Base-by-base conservation (phyloP, 2,113 vertebrate species). In the Leiothrix lutea region DNA sequence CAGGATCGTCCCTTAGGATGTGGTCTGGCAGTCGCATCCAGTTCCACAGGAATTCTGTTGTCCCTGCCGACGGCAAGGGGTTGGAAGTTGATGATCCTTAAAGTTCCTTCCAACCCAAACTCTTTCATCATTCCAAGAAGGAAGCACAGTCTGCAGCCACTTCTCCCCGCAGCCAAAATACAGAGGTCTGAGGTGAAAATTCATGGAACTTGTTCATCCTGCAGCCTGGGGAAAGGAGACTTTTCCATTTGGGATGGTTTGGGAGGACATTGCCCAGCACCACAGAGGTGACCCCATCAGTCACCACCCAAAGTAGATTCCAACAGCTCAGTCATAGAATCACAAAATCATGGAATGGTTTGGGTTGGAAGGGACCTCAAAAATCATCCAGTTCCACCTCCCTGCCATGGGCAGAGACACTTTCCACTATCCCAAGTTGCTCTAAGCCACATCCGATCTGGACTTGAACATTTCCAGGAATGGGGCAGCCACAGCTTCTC, bases 311-410 rank as follows among this genome's bases (percentile, higher is more conserved):
- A 44, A 50, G 38, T 0, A 65, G 22, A 35, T 2, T 42, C 28
- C 2, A 36, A 22, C 9, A 40, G 22, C 7, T 4, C 1, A 4
- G 4, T 16, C 53, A 65, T 0, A 13, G 35, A 61, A 33, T 48
- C 21, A 53, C 14, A 12, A 31, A 42, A 50, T 56, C 17, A 15
- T 26, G 53, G 40, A 69, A 75, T 26, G 9, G 14, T 61, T 69
- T 61, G n/a, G 14, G 12, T 26, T 12, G 40, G 40, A 56, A 47
- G 21, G 17, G 21, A 36, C 38, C 14, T 23, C 11, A 15, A 48
- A 75, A 15, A 31, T 28, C 25, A 33, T 8, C 22, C 4, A 4
- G 7, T 77, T 56, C 35, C 35, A 23, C 19, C 17, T 3, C 38
- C 13, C 14, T 47, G 24, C 24, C 29, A 19, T 10, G 21, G 51